Percentiles rank a stretch among this genome's conserved stretches.
Conservation (phyloP, 2,888 invertebrate species). For the Automeris io region DNA sequence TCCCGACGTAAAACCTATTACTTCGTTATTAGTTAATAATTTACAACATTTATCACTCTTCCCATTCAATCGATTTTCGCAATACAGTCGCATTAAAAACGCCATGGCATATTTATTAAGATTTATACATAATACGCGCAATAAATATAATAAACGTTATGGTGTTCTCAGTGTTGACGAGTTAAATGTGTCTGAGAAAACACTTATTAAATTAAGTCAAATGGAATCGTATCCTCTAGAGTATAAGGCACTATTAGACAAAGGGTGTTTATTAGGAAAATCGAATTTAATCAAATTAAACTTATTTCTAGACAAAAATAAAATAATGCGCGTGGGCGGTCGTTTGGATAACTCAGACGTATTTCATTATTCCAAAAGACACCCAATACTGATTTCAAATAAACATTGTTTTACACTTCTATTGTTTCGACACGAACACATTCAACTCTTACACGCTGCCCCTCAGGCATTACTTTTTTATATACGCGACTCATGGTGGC, state of each 20-base stretch:
- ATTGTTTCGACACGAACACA: not conserved
- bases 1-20: too few species aligned
- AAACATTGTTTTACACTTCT: not conserved
- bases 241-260: too few species aligned
- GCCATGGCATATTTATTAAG: not conserved
- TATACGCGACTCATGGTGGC: not conserved
- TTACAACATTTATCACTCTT: not conserved
- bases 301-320: not conserved
- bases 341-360: not conserved
- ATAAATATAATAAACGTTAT: not conserved
- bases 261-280: not conserved
- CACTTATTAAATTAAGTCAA: not conserved
- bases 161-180: not conserved
- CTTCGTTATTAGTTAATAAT: not conserved
- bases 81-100: not conserved
- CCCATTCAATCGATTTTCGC: not conserved
- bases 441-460: not conserved
- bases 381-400: not conserved
- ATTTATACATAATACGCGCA: not conserved
- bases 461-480: not conserved
- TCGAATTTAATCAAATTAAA: not conserved
- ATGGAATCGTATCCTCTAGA: too few species aligned
- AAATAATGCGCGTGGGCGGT: not conserved
- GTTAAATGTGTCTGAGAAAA: not conserved
- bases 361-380: not conserved